These are phyloP conservation scores for Oxystoma pomonae DNA, from an alignment of 2,888 invertebrate genomes.

Conservation along the genomic window DNA sequence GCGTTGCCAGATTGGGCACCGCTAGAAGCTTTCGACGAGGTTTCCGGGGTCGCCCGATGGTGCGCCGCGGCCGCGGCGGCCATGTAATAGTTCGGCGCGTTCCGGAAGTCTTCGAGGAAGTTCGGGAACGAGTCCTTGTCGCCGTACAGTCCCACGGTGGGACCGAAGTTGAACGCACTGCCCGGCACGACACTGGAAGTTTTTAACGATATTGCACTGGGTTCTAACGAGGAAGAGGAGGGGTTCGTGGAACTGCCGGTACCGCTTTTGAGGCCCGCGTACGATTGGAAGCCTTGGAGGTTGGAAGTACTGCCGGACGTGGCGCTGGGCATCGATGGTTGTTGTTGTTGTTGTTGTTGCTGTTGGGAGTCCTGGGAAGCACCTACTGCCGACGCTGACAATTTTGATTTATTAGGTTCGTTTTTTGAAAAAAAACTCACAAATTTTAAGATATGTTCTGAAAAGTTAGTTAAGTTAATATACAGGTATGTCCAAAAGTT, in stretches of 20 bases:
- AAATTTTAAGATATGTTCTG: too few relatives aligned
- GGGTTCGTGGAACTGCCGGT: neutral
- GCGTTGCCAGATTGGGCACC: neutral
- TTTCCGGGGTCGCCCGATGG: constrained; percentile 34
- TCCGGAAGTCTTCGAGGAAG: constrained; percentile 65
- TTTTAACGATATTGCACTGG: constrained; percentile 58
- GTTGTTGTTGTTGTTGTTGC: neutral
- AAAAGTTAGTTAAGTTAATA: too few relatives aligned
- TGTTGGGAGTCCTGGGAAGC: neutral
- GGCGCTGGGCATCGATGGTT: constrained; percentile 18
- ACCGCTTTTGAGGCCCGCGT: constrained; percentile 52
- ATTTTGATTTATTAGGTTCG: too few relatives aligned
- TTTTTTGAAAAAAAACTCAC: too few relatives aligned
- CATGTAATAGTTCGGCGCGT: constrained; percentile 58
- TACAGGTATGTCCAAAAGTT: too few relatives aligned
- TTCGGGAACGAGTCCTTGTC: constrained; percentile 65
- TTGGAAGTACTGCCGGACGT: constrained; percentile 22
- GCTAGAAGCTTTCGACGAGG: neutral
- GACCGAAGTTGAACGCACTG: constrained; percentile 81
- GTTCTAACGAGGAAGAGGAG: constrained; percentile 37
- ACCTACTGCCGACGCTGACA: neutral
- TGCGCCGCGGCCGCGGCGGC: constrained; percentile 48
- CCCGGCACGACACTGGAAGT: constrained; percentile 71
- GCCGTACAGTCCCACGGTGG: constrained; percentile 59
- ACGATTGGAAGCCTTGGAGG: constrained; percentile 56